phyloP scores from a whole-genome alignment of 2,797 vertebrate genomes.

The Limosa lapponica region DNA sequence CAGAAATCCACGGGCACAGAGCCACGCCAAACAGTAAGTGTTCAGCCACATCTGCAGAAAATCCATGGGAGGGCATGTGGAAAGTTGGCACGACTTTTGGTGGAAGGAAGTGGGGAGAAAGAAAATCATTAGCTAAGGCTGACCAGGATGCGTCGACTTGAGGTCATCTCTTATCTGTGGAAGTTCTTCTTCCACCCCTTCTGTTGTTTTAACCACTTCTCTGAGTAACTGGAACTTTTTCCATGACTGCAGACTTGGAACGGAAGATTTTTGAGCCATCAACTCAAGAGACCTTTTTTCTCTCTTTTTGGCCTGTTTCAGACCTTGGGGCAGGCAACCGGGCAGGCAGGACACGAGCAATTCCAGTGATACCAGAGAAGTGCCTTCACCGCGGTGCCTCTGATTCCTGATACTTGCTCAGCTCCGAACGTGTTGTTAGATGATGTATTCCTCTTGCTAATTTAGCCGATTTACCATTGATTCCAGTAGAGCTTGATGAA shows the following conservation, averaged over 20 bases:
- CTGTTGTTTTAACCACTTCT: constrained; percentile 41
- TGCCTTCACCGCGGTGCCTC: not conserved
- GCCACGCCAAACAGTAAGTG: constrained; percentile 33
- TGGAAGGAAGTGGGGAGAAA: constrained; percentile 61
- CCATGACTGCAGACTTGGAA: not conserved
- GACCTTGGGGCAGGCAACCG: not conserved
- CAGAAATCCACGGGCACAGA: not conserved
- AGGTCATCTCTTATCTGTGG: constrained; percentile 43
- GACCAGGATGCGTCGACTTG: not conserved
- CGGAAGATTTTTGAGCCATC: not conserved
- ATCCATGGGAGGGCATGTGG: constrained; percentile 48
- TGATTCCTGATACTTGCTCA: not conserved
- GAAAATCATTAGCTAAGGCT: constrained; percentile 43
- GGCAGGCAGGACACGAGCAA: not conserved
- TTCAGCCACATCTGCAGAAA: constrained; percentile 52
- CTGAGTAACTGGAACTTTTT: not conserved
- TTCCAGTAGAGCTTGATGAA: constrained; percentile 48
- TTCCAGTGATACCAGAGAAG: not conserved
- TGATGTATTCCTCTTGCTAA: constrained; percentile 25
- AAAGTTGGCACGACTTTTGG: constrained; percentile 46
- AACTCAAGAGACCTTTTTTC: not conserved
- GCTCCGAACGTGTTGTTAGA: not conserved
- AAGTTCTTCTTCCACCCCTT: constrained; percentile 37
- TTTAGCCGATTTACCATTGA: constrained; percentile 17
- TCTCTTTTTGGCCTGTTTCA: not conserved